A percentile compares a stretch with the other conserved stretches of the same genome.
phyloP scores from a whole-genome alignment of 2,113 vertebrate species.

The Mobula birostris region DNA sequence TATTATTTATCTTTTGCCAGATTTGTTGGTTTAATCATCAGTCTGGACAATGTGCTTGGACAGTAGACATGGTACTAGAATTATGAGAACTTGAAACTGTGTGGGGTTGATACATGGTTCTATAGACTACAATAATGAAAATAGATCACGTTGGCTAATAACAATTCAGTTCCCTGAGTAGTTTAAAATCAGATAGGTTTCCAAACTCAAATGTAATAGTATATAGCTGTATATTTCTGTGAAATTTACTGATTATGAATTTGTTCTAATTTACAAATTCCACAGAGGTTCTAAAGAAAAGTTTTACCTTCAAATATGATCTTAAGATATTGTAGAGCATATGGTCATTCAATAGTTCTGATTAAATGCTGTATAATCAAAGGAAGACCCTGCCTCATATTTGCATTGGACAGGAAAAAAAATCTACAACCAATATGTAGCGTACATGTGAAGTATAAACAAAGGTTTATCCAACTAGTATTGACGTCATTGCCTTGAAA shows the following conservation, averaged over 20 bases:
- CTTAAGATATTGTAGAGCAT: not conserved
- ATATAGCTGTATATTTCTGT: not conserved
- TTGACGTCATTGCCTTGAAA: not conserved
- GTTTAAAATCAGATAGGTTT: not conserved
- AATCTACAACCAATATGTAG: not conserved
- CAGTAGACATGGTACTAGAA: not conserved
- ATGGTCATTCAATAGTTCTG: not conserved
- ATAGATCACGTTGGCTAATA: not conserved
- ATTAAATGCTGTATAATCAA: not conserved
- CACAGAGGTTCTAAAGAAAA: not conserved
- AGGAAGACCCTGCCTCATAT: not conserved
- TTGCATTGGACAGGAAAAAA: not conserved
- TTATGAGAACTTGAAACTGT: not conserved
- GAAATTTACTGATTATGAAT: not conserved
- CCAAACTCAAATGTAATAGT: not conserved
- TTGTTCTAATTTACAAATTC: not conserved
- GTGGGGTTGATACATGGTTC: not conserved
- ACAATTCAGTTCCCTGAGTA: not conserved
- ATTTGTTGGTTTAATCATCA: not conserved
- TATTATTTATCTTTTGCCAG: not conserved
- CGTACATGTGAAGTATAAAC: not conserved
- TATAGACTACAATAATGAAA: not conserved
- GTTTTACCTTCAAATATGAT: not conserved
- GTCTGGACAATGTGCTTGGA: not conserved
- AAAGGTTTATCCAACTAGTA: not conserved